Base-by-base conservation (phyloP, 2,113 vertebrate species). In the Garra rufa region DNA sequence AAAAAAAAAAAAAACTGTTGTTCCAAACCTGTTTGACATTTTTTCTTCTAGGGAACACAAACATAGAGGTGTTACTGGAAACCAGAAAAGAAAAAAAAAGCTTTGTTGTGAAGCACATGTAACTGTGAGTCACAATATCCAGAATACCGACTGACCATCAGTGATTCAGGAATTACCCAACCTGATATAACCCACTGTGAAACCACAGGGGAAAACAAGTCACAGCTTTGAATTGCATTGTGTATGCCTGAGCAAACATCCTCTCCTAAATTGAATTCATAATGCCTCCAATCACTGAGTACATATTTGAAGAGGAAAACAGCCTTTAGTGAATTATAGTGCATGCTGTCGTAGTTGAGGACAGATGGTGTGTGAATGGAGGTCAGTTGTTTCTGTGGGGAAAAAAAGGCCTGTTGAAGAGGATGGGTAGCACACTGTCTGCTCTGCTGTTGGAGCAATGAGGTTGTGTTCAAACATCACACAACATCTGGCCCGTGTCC, bases 231-330 rank as follows among this genome's bases (percentile, higher is more conserved):
- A 80, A 74, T 83, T 86, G 81, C 70, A 84, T 83, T 77, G 76
- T 76, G 82, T 71, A 76, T 79, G 78, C 46, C 81, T 81, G 76
- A 81, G 84, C 84, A 86, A 83, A 88, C 84, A 83, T 83, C 81
- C 84, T 85, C 76, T 80, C 26, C 76, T 80, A 75, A 88, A 88
- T 88, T 88, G 84, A 86, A 88, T 84, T 86, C 44, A 78, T 88
- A 88, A 86, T 88, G 81, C 81, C 84, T 78, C 81, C 78, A 78
- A 88, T 88, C 87, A 30, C 76, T 76, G 82, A 84, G 87, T 84
- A 86, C 81, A 88, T 88, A 88, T 88, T 88, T 88, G 87, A 73
- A 86, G 84, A 86, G 63, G 76, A 74, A 86, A 88, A 81, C 87
- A 88, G 81, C 87, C 81, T 88, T 86, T 71, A 83, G 84, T 83